A percentile compares a stretch with the other conserved stretches of the same genome.
These are phyloP conservation scores for Psephotus haematonotus DNA, from an alignment of 2,113 vertebrate genomes.

Conservation along the genomic window DNA sequence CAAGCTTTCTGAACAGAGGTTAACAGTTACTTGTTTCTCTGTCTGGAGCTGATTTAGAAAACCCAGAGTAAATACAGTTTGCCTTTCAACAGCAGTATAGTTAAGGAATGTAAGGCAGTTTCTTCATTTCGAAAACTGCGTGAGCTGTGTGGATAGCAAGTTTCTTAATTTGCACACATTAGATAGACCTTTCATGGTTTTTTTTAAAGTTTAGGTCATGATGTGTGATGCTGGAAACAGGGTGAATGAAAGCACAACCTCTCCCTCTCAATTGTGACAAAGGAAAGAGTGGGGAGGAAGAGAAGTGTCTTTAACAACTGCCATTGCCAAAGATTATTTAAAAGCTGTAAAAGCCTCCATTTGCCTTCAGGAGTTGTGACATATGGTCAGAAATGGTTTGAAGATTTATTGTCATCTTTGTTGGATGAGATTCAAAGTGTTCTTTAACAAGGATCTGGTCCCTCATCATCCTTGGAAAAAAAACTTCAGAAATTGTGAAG, in stretches of 20 bases:
- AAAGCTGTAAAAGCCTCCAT: slow-evolving; percentile 78
- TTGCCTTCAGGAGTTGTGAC: slow-evolving; percentile 84
- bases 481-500: slow-evolving; percentile 70
- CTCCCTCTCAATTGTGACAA: background rate
- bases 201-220: slow-evolving; percentile 6
- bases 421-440: slow-evolving; percentile 79
- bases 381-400: slow-evolving; percentile 83
- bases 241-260: slow-evolving; percentile 11
- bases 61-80: background rate
- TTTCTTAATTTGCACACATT: slow-evolving; percentile 9
- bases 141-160: background rate
- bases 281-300: background rate
- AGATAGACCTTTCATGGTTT: background rate
- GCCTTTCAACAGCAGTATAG: background rate
- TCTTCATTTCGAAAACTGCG: background rate
- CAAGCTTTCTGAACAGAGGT: background rate
- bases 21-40: slow-evolving; percentile 6
- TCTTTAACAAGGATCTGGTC: slow-evolving; percentile 73
- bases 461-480: slow-evolving; percentile 77
- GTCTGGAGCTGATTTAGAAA: background rate
- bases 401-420: slow-evolving; percentile 83
- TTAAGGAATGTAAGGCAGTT: background rate
- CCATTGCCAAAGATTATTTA: slow-evolving; percentile 80
- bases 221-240: background rate
- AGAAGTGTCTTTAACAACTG: slow-evolving; percentile 77